These are phyloP conservation scores for Linurgus olivaceus DNA, from an alignment of 2,797 vertebrate genomes.

Conservation along the genomic window DNA sequence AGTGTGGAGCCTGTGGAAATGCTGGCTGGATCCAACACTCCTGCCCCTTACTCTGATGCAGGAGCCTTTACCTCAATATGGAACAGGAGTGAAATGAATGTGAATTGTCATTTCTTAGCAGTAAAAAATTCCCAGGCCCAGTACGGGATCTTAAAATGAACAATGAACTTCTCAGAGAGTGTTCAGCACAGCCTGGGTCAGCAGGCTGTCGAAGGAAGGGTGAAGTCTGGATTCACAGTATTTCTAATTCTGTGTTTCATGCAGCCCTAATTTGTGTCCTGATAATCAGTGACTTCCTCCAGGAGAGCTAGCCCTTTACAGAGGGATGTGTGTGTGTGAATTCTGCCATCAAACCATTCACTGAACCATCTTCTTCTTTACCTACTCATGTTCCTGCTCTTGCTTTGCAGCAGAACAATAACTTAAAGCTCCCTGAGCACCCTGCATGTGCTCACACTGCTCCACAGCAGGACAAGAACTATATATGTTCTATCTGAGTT, in stretches of 20 bases:
- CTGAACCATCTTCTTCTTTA: background rate
- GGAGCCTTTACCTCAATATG: background rate
- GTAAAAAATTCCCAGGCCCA: background rate
- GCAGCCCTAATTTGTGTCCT: background rate
- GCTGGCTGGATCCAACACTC: background rate
- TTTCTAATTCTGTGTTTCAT: background rate
- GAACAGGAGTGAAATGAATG: background rate
- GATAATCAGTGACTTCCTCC: background rate
- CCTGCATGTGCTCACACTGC: background rate
- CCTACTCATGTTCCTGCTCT: accelerated
- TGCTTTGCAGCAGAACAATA: background rate
- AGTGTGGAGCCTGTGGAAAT: background rate
- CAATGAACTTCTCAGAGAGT: background rate
- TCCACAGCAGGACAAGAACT: background rate
- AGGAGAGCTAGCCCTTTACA: background rate
- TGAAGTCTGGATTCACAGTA: background rate
- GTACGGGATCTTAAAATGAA: background rate
- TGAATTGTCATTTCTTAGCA: background rate
- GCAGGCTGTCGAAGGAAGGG: background rate
- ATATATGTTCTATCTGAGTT: accelerated
- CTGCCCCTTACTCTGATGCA: background rate
- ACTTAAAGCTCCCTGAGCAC: background rate
- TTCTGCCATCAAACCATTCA: background rate
- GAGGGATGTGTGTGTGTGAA: background rate
- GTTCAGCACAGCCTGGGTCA: background rate